Evolutionary conservation across 2,113 vertebrate genomes (phyloP).

Genomic region (Nothobranchius kuhntae): DNA sequence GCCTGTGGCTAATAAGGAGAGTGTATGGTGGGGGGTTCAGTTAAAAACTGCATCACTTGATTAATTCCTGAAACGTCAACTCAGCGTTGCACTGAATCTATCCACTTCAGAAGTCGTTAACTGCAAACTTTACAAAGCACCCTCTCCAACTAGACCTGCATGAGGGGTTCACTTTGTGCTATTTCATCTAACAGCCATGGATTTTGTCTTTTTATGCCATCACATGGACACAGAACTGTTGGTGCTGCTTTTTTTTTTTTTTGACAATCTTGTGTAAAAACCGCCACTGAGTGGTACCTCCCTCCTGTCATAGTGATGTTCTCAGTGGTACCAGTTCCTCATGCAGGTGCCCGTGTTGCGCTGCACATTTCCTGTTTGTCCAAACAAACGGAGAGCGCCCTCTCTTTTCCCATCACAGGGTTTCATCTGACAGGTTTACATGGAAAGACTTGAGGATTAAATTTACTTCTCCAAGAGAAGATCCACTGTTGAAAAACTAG

Average conservation of each 20-base stretch:
- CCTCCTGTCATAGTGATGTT: conserved; percentile 57
- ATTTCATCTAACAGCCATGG: conserved; percentile 32
- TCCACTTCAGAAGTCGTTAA: conserved; percentile 72
- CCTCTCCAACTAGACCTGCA: conserved; percentile 61
- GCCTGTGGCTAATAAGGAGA: conserved; percentile 59
- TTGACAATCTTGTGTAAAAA: conserved; percentile 91
- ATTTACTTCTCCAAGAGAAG: conserved; percentile 70
- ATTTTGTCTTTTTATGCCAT: conserved; percentile 46
- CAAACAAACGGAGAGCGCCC: conserved; percentile 29
- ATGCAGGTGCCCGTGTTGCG: conserved; percentile 76
- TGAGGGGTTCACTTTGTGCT: conserved; percentile 25
- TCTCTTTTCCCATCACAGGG: conserved; percentile 20
- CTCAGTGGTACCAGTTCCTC: conserved; percentile 59
- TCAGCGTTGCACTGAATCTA: conserved; percentile 72
- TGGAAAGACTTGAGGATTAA: conserved; percentile 49
- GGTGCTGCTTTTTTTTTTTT: conserved; percentile 82
- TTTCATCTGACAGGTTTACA: conserved; percentile 41
- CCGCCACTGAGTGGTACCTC: conserved; percentile 48
- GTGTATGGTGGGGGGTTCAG: conserved; percentile 4
- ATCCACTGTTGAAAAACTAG: conserved; percentile 39
- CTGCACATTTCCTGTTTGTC: conserved; percentile 65
- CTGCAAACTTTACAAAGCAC: conserved; percentile 82
- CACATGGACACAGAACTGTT: conserved; percentile 61
- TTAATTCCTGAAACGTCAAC: conserved; percentile 68
- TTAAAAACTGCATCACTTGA: conserved; percentile 49